A percentile compares a stretch with the other conserved stretches of the same genome.
phyloP scores from a whole-genome alignment of 2,113 vertebrate genomes.

The Stegostoma tigrinum region DNA sequence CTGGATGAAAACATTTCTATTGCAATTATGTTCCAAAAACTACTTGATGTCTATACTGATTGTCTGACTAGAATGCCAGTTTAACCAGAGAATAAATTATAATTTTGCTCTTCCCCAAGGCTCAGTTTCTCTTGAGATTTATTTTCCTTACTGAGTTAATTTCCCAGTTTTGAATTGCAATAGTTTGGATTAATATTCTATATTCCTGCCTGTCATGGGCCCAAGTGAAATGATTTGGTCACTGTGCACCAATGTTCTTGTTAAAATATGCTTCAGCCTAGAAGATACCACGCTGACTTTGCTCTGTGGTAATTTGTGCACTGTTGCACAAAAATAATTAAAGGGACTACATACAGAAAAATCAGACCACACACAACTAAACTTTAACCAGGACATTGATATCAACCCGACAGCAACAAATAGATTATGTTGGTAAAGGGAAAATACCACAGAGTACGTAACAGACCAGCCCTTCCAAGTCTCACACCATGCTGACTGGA shows the following conservation, averaged over 20 bases:
- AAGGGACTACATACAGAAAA: too few species aligned
- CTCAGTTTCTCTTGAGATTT: not conserved
- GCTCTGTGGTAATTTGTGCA: too few species aligned
- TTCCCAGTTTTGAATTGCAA: not conserved
- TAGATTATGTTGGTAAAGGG: not conserved
- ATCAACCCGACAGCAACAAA: not conserved
- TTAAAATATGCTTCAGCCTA: too few species aligned
- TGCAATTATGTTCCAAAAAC: not conserved
- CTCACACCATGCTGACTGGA: not conserved
- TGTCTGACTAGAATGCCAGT: not conserved
- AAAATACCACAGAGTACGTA: not conserved
- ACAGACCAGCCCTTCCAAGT: too few species aligned
- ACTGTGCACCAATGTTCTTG: not conserved
- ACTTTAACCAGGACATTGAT: not conserved
- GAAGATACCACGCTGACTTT: too few species aligned
- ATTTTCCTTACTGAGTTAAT: not conserved
- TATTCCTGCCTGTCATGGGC: not conserved
- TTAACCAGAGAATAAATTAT: not conserved
- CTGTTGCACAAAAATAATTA: too few species aligned
- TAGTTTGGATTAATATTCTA: not conserved
- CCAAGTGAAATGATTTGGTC: not conserved
- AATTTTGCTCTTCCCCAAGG: not conserved
- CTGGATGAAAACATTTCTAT: not conserved
- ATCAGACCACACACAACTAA: not conserved
- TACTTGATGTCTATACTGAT: not conserved